Percentiles rank a stretch among this genome's conserved stretches.
These are phyloP conservation scores for Lycodopsis pacificus DNA, from an alignment of 2,797 vertebrate genomes.

Conservation along the genomic window DNA sequence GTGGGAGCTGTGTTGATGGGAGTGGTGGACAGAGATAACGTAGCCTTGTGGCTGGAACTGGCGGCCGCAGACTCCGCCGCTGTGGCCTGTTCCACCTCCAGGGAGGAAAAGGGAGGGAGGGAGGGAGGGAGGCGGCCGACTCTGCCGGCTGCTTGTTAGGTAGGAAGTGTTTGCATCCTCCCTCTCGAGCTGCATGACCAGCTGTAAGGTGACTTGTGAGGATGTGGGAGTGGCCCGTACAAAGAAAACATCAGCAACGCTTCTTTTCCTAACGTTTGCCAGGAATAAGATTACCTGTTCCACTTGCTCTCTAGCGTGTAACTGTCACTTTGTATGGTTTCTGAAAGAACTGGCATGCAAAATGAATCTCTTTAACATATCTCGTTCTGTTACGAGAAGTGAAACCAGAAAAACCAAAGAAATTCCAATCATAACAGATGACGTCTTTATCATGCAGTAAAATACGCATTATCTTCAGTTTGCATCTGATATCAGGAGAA, in stretches of 20 bases:
- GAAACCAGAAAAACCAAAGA: conserved; percentile 34
- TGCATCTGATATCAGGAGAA: conserved; percentile 59
- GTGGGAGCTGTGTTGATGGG: conserved; percentile 61
- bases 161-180: conserved; percentile 84
- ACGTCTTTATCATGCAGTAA: conserved; percentile 42
- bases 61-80: conserved; percentile 64
- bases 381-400: conserved; percentile 2
- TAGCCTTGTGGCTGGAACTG: conserved; percentile 61
- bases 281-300: conserved; percentile 3
- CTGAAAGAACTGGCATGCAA: background rate
- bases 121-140: conserved; percentile 62
- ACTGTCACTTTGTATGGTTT: conserved; percentile 2
- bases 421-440: conserved; percentile 44
- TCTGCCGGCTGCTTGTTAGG: conserved; percentile 62
- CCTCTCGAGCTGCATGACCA: conserved; percentile 55
- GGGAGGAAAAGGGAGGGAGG: conserved; percentile 71
- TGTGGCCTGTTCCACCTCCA: conserved; percentile 70
- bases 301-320: background rate
- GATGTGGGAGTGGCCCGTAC: conserved; percentile 70
- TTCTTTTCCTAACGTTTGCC: conserved; percentile 27
- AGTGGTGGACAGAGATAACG: conserved; percentile 75
- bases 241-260: conserved; percentile 44
- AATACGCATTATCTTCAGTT: conserved; percentile 51
- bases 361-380: conserved; percentile 11
- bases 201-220: conserved; percentile 78